These are phyloP conservation scores for Epistrophella euchroma DNA, from an alignment of 2,888 invertebrate genomes.

Conservation along the genomic window DNA sequence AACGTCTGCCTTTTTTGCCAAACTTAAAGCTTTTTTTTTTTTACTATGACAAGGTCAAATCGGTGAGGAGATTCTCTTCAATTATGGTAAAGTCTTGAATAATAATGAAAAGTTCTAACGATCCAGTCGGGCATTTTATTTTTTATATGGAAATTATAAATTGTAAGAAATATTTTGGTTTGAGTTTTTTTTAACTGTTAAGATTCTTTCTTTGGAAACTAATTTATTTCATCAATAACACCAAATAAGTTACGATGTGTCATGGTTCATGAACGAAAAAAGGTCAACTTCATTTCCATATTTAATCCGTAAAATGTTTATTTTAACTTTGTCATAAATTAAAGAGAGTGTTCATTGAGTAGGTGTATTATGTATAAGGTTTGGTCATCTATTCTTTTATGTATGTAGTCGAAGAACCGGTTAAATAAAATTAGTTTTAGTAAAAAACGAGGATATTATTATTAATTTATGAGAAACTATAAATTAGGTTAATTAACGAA, in stretches of 20 bases:
- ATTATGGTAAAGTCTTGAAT: no score
- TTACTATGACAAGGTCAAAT: no score
- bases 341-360: conserved; percentile 7
- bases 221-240: neutral
- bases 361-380: conserved; percentile 1
- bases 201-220: neutral
- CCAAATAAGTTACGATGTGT: conserved; percentile 4
- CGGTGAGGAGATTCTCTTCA: no score
- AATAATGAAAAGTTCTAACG: neutral
- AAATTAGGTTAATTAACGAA: conserved; percentile 27
- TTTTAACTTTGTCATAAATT: conserved; percentile 21
- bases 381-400: neutral
- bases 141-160: neutral
- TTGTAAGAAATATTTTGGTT: neutral
- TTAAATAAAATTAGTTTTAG: neutral
- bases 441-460: conserved; percentile 5
- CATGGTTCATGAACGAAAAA: conserved; percentile 17
- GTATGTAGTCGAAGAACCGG: neutral
- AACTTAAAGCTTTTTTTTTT: no score
- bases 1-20: no score
- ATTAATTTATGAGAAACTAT: conserved; percentile 19
- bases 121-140: neutral
- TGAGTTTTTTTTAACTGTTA: neutral
- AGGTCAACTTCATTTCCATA: conserved; percentile 26
- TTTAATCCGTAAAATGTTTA: neutral